Evolutionary conservation across 2,888 invertebrate genomes (phyloP), one percentile per base, ranked within the genome.

Genomic region (Melieria crassipennis): DNA sequence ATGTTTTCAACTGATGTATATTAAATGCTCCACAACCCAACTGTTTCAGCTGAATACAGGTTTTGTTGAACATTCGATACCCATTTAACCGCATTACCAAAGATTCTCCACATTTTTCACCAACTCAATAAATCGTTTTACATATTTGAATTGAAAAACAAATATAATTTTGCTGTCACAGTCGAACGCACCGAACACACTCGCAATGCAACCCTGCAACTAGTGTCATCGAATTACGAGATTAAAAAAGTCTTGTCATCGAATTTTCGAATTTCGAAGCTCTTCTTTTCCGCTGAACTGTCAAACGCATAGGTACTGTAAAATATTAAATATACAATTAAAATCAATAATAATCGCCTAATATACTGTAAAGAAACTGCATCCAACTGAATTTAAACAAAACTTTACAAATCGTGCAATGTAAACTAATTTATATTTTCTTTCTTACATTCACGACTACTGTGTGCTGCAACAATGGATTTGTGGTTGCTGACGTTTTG

Each of bases 201-300:
- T 47, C 62, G 1, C 9, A 7, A n/a, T 69, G 13, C 62, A 69
- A 63, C 69, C 62, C 55, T 69, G 56, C 30, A 47, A 47, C 45
- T 4, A n/a, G 30, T 30, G 1, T 30, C 30, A 30, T 30, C 30
- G 30, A 30, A 30, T 30, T 30, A 30, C 30, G 30, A 30, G 30
- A 30, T 30, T 30, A 30, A 30, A 30, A 30, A 30, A 30, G 30
- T 30, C 30, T 30, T 30, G 30, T 30, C 30, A 46, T 60, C 48
- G 61, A 60, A 71, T 67, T 75, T 74, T 72, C 71, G 66, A 71
- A 73, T 7, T 50, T 69, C n/a, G 10, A 30, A 52, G 58, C 73
- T 73, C 77, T 79, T 81, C 81, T 83, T 85, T 85, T 85, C 84
- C 84, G 84, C 79, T 81, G 74, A 79, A 78, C 76, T 83, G 85